Evolutionary conservation across 2,797 vertebrate genomes (phyloP), one percentile per base, ranked within the genome.

Genomic region (Coregonus sp.): DNA sequence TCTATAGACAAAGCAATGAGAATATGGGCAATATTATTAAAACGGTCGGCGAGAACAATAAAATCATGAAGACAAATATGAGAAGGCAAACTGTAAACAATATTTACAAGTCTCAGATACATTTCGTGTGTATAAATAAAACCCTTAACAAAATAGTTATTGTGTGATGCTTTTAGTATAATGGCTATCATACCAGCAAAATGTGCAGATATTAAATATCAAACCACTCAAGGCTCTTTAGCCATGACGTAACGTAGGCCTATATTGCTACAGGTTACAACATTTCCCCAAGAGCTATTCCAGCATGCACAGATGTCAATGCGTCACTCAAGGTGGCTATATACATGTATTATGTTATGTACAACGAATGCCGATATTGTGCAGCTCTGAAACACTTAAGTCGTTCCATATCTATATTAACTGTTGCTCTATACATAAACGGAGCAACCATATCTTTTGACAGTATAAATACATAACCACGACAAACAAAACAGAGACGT

Each of bases 301-400:
- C 89, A 91, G 88, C 93, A 95, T 93, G 93, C 93, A 82, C 73
- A 93, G 85, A 85, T 70, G 86, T 87, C 86, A 90, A 86, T 83
- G 88, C 85, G 83, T 88, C 78, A 70, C 81, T 86, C 84, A 82
- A 76, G 80, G 82, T 86, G 78, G 86, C 80, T 89, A 77, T 86
- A 92, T 87, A 91, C 73, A 52, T 56, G 1, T 35, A 52, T 50
- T 63, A 65, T 92, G 78, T 50, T 63, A 65, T 92, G 78, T 92
- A 88, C 92, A 92, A 88, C 69, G 40, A 4, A 25, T 77, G 87
- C 84, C 86, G 75, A 75, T 73, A 71, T 73, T 56, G 51, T 82
- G 81, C 78, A 82, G 82, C 85, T 84, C 74, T 84, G 84, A 87
- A 81, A 89, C 84, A 88, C 52, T 47, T 52, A 33, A 84, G 88